Base-by-base conservation (phyloP, 2,113 vertebrate species). In the Thamnophis sirtalis region DNA sequence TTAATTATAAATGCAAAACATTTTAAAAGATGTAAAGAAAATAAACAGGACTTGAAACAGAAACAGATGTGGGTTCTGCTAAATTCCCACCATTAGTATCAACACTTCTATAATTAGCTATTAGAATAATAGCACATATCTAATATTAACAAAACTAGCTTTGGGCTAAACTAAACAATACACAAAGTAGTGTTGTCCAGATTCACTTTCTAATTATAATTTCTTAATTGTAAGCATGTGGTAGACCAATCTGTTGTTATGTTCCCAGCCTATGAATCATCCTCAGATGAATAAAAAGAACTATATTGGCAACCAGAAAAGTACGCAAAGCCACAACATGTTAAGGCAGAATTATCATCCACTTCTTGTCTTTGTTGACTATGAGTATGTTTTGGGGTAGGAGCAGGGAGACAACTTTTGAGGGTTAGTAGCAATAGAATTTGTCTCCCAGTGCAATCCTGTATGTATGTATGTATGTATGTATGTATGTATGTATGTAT, bases 61-160 rank as follows among this genome's bases (percentile, higher is more conserved):
- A 90, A 96, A 86, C 95, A 96, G 95, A 94, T 94, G 95, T 80
- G 89, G 91, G 88, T 94, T 91, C 89, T 91, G 93, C 88, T 55
- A 60, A 94, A 95, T 93, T 95, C 88, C 87, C 53, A 3, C 95
- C 89, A 95, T 95, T 94, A 95, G 56, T 90, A 91, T 94, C 93
- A 90, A 87, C 85, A 94, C 33, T 43, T 86, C 0, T 60, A 56
- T 95, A 96, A 95, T 96, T 93, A 95, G 89, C 54, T 95, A 96
- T 95, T 94, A 95, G 89, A 94, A 95, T 92, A 94, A 96, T 84
- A 95, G 94, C 95, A 86, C 58, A 0, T 88, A 87, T 73, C 92
- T 92, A 93, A 95, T 93, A 94, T 93, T 94, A 93, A 93, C 84
- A 8, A 92, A 95, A 93, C 26, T 73, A 13, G 89, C 88, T 50